Base-by-base conservation (phyloP, 92 coral and sea anemone genomes). In the Pocillopora grandis region DNA sequence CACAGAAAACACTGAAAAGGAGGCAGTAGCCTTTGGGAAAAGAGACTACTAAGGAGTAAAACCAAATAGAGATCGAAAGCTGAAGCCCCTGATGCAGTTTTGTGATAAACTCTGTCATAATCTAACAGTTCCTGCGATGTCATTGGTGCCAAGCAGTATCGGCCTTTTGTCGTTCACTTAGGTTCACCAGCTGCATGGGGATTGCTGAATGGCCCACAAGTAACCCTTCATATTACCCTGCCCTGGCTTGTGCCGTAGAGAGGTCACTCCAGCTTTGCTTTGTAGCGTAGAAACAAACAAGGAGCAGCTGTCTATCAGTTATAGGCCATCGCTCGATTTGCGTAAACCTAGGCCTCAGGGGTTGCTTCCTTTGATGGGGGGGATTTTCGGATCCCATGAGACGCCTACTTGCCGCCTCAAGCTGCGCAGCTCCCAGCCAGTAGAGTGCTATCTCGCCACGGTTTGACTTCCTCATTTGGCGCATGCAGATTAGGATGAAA, bases 371-470 rank as follows among this genome's bases (percentile, higher is more conserved):
- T 23, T 85, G 89, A 90, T 86, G 90, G 90, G 89, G 89, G 89
- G 68, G 92, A 76, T 72, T 69, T 70, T 83, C 83, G 85, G 35
- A 42, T 58, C 62, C 64, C 92, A 58, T 35, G 80, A 87, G 75
- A 33, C 84, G 85, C 87, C 87, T 85, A 75, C 62, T 63, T 72
- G 82, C 87, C 83, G 76, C 91, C 82, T 68, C 62, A 88, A 84
- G 91, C 89, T 72, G 89, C 81, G 85, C 80, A 84, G 86, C 93
- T 86, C 91, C 89, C 86, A 79, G 93, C 61, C 91, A 90, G 55
- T 83, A 72, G 78, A 88, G 86, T 83, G 91, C 49, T 42, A 7
- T 42, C 49, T 7, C 49, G 49, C 49, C 49, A 42, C 4, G 49
- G 49, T 42, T 7, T 42, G 49, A 3, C 49, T 42, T 42, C 49